Percentiles rank a stretch among this genome's conserved stretches.
These are phyloP conservation scores for Mythimna vitellina DNA, from an alignment of 2,888 invertebrate species.

Conservation along the genomic window DNA sequence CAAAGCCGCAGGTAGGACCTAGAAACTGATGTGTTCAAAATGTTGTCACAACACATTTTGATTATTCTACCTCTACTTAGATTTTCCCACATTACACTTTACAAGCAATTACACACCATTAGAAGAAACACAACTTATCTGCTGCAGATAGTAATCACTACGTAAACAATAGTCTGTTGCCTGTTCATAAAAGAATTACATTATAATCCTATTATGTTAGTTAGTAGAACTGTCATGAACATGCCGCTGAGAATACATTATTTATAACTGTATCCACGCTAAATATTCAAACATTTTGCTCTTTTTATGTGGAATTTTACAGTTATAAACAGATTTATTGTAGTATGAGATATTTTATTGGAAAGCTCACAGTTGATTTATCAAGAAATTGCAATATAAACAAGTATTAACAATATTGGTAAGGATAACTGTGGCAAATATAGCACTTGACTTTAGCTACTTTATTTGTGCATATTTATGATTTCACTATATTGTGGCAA, in stretches of 20 bases:
- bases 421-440: slow-evolving; percentile 4
- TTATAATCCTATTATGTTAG: slow-evolving; percentile 50
- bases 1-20: too few relatives aligned
- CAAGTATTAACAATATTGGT: neutral
- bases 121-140: slow-evolving; percentile 10
- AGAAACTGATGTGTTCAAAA: neutral
- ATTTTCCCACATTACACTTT: slow-evolving; percentile 39
- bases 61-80: neutral
- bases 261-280: slow-evolving; percentile 45
- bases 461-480: neutral
- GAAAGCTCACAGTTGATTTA: slow-evolving; percentile 1
- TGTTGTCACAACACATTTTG: neutral
- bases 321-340: slow-evolving; percentile 23
- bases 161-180: slow-evolving; percentile 31
- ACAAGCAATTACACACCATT: slow-evolving; percentile 12
- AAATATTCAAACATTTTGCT: slow-evolving; percentile 38
- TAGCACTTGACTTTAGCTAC: neutral
- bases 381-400: slow-evolving; percentile 21
- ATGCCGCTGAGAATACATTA: slow-evolving; percentile 41
- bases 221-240: slow-evolving; percentile 52
- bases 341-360: slow-evolving; percentile 23
- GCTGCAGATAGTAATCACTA: slow-evolving; percentile 36
- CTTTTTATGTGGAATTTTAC: slow-evolving; percentile 26
- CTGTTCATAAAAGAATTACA: slow-evolving; percentile 33
- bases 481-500: neutral